Evolutionary conservation across 2,888 invertebrate genomes (phyloP).

Genomic region (Agrotis puta): DNA sequence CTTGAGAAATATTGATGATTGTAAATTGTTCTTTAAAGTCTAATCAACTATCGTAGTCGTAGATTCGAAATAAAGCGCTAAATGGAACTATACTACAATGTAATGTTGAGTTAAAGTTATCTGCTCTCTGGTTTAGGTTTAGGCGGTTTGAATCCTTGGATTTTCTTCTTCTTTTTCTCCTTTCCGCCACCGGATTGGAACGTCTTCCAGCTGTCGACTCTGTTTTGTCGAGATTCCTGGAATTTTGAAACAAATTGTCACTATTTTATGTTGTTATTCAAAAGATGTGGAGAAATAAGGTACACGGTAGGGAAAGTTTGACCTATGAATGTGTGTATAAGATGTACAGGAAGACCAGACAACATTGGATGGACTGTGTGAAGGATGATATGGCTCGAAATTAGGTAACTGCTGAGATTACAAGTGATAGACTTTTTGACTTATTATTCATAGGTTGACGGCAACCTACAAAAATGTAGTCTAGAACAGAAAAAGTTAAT

Average conservation of each 20-base stretch:
- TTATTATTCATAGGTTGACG: too few species aligned
- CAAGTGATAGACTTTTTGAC: too few species aligned
- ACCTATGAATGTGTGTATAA: too few species aligned
- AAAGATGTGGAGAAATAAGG: background rate
- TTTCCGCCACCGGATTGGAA: conserved; percentile 95
- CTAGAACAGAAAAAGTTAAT: background rate
- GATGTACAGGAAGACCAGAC: too few species aligned
- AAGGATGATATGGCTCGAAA: too few species aligned
- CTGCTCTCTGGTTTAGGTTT: conserved; percentile 98
- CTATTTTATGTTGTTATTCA: background rate
- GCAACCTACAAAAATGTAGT: too few species aligned
- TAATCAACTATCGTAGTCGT: conserved; percentile 61
- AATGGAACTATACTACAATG: conserved; percentile 58
- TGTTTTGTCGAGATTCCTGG: conserved; percentile 96
- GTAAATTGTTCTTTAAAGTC: conserved; percentile 30
- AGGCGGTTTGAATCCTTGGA: conserved; percentile 96
- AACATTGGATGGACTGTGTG: too few species aligned
- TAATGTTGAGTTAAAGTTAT: conserved; percentile 87
- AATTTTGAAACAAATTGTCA: conserved; percentile 3
- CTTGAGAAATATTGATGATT: conserved; percentile 16
- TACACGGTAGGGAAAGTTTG: too few species aligned
- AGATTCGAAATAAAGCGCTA: conserved; percentile 71
- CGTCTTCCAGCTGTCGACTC: conserved; percentile 98
- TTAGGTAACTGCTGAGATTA: too few species aligned
- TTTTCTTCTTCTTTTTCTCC: conserved; percentile 94